Evolutionary conservation across 2,888 invertebrate species (phyloP).

Genomic region (Axea sp.): DNA sequence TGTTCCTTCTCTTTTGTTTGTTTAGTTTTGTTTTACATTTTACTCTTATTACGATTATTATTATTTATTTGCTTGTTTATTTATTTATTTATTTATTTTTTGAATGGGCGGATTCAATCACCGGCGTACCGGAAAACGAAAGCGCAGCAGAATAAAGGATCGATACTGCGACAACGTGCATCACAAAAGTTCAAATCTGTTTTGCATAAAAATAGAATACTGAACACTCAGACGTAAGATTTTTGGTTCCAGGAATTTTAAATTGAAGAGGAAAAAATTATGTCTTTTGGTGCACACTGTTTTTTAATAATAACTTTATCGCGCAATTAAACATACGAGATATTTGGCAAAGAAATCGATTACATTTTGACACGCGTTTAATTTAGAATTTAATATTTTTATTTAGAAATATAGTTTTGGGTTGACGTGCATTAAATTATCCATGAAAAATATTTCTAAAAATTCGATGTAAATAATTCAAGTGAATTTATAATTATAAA

Average conservation of each 20-base stretch:
- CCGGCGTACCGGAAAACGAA: conserved; percentile 29
- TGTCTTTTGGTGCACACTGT: no score
- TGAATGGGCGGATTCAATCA: conserved; percentile 17
- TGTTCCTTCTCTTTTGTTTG: background rate
- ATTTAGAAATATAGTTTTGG: no score
- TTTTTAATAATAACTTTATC: no score
- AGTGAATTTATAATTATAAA: no score
- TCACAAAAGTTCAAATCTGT: conserved; percentile 32
- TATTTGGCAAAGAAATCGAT: no score
- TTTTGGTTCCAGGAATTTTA: conserved; percentile 1
- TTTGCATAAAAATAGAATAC: conserved; percentile 32
- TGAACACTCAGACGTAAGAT: conserved; percentile 1
- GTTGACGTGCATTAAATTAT: no score
- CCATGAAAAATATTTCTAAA: no score
- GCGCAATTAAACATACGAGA: no score
- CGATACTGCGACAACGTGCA: conserved; percentile 37
- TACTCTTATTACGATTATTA: background rate
- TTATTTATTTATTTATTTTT: background rate
- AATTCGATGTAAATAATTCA: no score
- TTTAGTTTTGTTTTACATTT: background rate
- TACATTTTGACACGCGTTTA: no score
- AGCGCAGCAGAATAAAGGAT: conserved; percentile 37
- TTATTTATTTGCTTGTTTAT: background rate
- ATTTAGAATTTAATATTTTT: no score
- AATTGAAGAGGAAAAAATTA: no score